phyloP scores from a whole-genome alignment of 2,113 vertebrate genomes.

The Chloebia gouldiae region DNA sequence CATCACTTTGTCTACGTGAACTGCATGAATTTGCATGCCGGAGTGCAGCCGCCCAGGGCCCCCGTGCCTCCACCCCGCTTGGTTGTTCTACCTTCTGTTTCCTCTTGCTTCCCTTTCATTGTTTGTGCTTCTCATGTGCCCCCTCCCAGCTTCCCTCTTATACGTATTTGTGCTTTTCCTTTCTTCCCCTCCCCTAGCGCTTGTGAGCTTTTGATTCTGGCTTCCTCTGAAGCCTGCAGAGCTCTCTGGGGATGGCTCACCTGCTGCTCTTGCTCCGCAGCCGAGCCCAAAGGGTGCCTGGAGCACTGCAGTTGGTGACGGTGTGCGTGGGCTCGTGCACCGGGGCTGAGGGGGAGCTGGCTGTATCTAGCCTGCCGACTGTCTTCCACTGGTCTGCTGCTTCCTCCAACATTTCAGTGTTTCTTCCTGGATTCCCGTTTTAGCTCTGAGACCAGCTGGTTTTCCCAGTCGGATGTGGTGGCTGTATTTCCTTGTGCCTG shows the following conservation, averaged over 20 bases:
- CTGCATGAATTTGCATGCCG: slow-evolving; percentile 21
- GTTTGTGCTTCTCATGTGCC: not conserved
- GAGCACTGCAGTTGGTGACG: not conserved
- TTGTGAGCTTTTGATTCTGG: not conserved
- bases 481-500: not conserved
- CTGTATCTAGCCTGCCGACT: not conserved
- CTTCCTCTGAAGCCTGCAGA: not conserved
- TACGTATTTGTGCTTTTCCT: not conserved
- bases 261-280: not conserved
- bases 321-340: not conserved
- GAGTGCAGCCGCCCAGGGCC: not conserved
- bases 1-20: not conserved
- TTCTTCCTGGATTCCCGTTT: not conserved
- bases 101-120: slow-evolving; percentile 56
- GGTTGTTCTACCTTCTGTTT: slow-evolving; percentile 48
- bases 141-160: slow-evolving; percentile 24
- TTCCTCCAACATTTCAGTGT: not conserved
- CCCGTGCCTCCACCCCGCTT: not conserved
- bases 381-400: not conserved
- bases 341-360: not conserved
- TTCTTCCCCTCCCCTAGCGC: not conserved
- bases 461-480: not conserved
- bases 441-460: not conserved
- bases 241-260: not conserved
- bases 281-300: rapidly evolving